Conservation (phyloP, 1,140 invertebrate genomes). For the Conus ventricosus region DNA sequence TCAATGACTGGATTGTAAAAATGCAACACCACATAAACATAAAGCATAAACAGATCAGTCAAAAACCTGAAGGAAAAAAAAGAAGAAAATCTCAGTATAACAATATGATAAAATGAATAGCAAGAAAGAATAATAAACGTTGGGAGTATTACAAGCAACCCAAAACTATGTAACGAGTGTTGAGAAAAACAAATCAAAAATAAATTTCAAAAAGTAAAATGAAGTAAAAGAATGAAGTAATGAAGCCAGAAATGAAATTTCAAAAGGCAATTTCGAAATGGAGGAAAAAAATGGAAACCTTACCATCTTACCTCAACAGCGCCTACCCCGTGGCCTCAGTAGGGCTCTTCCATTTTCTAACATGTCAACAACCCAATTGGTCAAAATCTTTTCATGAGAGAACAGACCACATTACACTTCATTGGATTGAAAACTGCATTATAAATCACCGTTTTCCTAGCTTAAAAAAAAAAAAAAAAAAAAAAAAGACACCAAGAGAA, state of each 20-base stretch:
- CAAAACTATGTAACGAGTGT: slow-evolving; percentile 2
- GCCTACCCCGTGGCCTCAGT: background rate
- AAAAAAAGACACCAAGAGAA: background rate
- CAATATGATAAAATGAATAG: background rate
- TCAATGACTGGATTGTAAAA: background rate
- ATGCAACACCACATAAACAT: background rate
- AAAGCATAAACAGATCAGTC: background rate
- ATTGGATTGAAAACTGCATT: background rate
- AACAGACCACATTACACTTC: background rate
- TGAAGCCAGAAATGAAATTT: background rate
- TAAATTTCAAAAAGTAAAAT: background rate
- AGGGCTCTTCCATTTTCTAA: slow-evolving; percentile 17
- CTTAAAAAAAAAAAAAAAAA: background rate
- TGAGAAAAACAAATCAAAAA: background rate
- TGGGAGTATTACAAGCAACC: slow-evolving; percentile 8
- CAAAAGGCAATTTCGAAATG: background rate
- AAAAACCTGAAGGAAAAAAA: slow-evolving; percentile 12
- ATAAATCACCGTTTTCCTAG: background rate
- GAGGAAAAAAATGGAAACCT: slow-evolving; percentile 20
- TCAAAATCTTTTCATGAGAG: background rate
- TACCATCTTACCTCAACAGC: slow-evolving; percentile 21
- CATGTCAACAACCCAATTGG: slow-evolving; percentile 16
- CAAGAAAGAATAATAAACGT: background rate
- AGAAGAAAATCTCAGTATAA: background rate
- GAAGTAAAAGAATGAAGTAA: slow-evolving; percentile 5